Evolutionary conservation across 2,113 vertebrate genomes (phyloP), one percentile per base, ranked within the genome.

Genomic region (Hemiscyllium ocellatum): DNA sequence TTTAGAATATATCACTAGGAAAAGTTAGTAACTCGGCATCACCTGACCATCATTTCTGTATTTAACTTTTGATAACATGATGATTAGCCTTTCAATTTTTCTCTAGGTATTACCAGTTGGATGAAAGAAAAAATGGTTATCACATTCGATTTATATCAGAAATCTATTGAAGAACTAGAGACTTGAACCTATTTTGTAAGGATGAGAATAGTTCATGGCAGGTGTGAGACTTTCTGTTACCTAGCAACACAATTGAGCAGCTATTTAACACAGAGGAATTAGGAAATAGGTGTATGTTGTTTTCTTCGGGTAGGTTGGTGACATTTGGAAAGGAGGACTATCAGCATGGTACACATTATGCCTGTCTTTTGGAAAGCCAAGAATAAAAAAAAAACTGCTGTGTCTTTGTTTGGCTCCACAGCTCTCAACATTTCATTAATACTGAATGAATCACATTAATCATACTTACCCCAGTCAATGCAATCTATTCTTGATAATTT

Each of bases 401-500:
- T 50, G 37, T 52, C 69, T 72, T 72, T 95, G 68, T 95, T 50
- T 42, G 52, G 69, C 37, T 95, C 47, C 69, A 72, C 69, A 95
- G 68, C 47, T 26, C 89, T 95, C 94, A 72, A 95, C 8, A 76
- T 95, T 70, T 37, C 69, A 76, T 95, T 72, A 72, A 95, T 95
- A 95, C 37, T 72, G 94, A 95, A 95, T 50, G 94, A 76, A 33
- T 76, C 72, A 72, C 94, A 95, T 95, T 72, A 37, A 72, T 95
- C 94, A 95, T 33, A 95, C 94, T 95, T 72, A 95, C 26, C 52
- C 22, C 94, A 72, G 69, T 95, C 94, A 95, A 72, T 8, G 3
- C 68, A 76, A 95, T 70, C 94, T 52, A 95, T 95, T 95, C 94
- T 95, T 76, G 69, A 95, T 72, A 95, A 95, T 95, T 95, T 95